Base-by-base conservation (phyloP, 2,797 vertebrate genomes). In the Danionella dracula region DNA sequence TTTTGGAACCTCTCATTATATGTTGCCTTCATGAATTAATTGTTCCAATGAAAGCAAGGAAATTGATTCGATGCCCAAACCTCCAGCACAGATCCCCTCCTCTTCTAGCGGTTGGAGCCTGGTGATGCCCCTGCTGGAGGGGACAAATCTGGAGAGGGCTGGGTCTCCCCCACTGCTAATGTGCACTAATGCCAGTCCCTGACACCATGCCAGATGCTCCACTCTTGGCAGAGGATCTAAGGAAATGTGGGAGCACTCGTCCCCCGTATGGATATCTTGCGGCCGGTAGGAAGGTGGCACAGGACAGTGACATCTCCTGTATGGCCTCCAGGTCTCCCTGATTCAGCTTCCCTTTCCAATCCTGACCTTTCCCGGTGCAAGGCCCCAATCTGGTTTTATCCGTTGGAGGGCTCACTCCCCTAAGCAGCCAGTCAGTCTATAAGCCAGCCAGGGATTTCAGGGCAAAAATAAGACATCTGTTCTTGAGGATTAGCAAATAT, bases 201-300 rank as follows among this genome's bases (percentile, higher is more conserved):
- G 76, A 78, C 73, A 75, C 76, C 53, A 64, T 58, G 73, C 76
- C 76, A 78, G 76, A 75, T 78, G 76, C 76, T 78, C 73, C 64
- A 38, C 70, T 75, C 70, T 67, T 78, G 76, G 77, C 75, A 72
- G 51, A 54, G 64, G 72, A 76, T 76, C 76, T 78, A 66, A 76
- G 57, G 49, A 76, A 72, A 69, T 32, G 59, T 70, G 37, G 67
- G 56, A 55, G 68, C 57, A 53, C 49, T 69, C 57, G 56, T 69
- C 73, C 68, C 67, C 56, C 55, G 68, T 77, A 68, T 57, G 72
- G 72, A 75, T 72, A 66, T 54, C 54, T 58, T 41, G 50, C 63
- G 58, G 53, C 50, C 44, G 53, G 64, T 54, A 76, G 71, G 51
- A 38, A 51, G 53, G 40, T 16, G 32, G 51, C 8, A 48, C 56